Conservation (phyloP, 2,888 invertebrate genomes). For the Phyllotreta striolata region DNA sequence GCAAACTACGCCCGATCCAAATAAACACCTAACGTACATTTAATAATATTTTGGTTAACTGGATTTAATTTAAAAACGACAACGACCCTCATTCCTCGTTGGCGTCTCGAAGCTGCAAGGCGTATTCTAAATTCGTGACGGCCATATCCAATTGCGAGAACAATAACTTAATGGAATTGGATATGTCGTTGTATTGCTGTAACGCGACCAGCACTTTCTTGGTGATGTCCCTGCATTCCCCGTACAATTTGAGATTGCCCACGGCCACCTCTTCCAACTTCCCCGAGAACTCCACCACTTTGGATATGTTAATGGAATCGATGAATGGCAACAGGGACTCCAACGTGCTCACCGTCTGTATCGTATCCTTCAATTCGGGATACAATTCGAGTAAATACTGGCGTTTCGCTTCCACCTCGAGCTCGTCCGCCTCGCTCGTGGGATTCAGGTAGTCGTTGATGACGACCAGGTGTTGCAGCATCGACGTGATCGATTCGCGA, state of each 20-base stretch:
- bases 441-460: slow-evolving; percentile 63
- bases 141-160: slow-evolving; percentile 61
- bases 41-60: too few species aligned
- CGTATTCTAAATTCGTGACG: slow-evolving; percentile 60
- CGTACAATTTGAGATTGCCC: slow-evolving; percentile 58
- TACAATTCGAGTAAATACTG: slow-evolving; percentile 62
- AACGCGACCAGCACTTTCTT: slow-evolving; percentile 59
- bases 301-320: slow-evolving; percentile 59
- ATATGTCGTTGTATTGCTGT: slow-evolving; percentile 63
- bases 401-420: slow-evolving; percentile 62
- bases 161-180: slow-evolving; percentile 61
- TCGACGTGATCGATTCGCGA: slow-evolving; percentile 61
- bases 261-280: slow-evolving; percentile 60
- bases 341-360: slow-evolving; percentile 57
- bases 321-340: slow-evolving; percentile 59
- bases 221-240: slow-evolving; percentile 58
- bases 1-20: too few species aligned
- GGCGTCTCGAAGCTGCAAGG: slow-evolving; percentile 56
- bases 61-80: neutral
- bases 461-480: slow-evolving; percentile 61
- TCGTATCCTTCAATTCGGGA: slow-evolving; percentile 60
- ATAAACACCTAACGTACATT: too few species aligned
- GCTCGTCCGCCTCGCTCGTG: slow-evolving; percentile 58
- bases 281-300: slow-evolving; percentile 60
- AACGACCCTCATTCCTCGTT: slow-evolving; percentile 43